A percentile compares a stretch with the other conserved stretches of the same genome.
Conservation (phyloP, 2,113 vertebrate species). For the Benitochromis conjunctus region DNA sequence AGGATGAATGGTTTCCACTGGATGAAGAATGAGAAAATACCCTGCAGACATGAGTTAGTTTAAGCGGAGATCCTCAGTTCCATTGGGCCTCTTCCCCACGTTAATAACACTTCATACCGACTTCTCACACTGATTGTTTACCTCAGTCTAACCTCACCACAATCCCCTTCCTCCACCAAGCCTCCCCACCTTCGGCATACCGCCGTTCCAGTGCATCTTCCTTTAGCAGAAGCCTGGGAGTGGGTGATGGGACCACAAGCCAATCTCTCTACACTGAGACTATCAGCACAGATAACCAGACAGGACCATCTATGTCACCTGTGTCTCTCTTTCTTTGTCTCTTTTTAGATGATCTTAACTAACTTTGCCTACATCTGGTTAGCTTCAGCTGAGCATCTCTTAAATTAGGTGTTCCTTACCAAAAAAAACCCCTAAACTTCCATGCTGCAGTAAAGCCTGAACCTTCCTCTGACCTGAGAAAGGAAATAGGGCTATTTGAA, state of each 20-base stretch:
- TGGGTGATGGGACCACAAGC: not conserved
- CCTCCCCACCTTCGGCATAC: not conserved
- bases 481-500: conserved; percentile 43
- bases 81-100: conserved; percentile 45
- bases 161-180: conserved; percentile 10
- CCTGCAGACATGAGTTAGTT: conserved; percentile 4
- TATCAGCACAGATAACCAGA: conserved; percentile 25
- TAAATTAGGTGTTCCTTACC: not conserved
- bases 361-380: conserved; percentile 1
- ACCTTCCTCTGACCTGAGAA: conserved; percentile 34
- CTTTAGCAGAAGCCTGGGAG: not conserved
- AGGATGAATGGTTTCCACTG: not conserved
- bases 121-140: conserved; percentile 47
- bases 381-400: not conserved
- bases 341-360: not conserved
- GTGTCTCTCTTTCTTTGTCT: not conserved
- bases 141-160: conserved; percentile 1
- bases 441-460: not conserved
- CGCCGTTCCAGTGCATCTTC: not conserved
- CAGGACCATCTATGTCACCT: not conserved
- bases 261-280: conserved; percentile 16
- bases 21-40: conserved; percentile 13
- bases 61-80: conserved; percentile 17
- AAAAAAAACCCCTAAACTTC: not conserved
- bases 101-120: conserved; percentile 49